These are phyloP conservation scores for Epizoanthus illoricatus DNA, from an alignment of 92 coral and sea anemone genomes.

Conservation along the genomic window DNA sequence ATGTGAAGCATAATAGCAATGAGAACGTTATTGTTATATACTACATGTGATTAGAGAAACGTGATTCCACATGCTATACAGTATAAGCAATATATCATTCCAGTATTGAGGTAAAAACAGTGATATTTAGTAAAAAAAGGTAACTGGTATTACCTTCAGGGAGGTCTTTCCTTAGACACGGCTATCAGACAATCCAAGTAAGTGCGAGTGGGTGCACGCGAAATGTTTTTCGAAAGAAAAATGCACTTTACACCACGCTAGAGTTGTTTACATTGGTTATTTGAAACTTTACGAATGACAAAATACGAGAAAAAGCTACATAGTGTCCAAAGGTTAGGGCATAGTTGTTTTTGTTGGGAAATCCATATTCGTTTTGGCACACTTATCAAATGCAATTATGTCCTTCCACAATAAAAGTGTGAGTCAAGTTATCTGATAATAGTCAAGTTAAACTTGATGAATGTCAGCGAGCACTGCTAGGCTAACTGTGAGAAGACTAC, in stretches of 20 bases:
- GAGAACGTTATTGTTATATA: too few species aligned
- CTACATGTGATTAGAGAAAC: too few species aligned
- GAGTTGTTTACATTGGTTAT: conserved; percentile 34
- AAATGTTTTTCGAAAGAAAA: conserved; percentile 29
- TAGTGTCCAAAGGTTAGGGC: conserved; percentile 35
- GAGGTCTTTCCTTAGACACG: too few species aligned
- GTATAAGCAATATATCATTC: too few species aligned
- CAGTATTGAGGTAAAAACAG: too few species aligned
- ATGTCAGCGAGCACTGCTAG: not conserved
- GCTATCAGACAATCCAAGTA: too few species aligned
- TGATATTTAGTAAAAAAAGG: too few species aligned
- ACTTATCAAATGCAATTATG: conserved; percentile 9
- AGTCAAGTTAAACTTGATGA: not conserved
- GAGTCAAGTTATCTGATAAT: conserved; percentile 10
- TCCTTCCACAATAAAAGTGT: not conserved
- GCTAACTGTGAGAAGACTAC: not conserved
- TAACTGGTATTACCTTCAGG: too few species aligned
- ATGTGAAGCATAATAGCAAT: too few species aligned
- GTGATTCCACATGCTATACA: too few species aligned
- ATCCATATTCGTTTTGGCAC: conserved; percentile 24
- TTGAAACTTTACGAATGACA: conserved; percentile 20
- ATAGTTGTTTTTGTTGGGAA: conserved; percentile 35
- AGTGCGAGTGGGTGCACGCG: not conserved
- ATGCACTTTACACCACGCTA: conserved; percentile 9
- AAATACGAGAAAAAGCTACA: conserved; percentile 12